phyloP scores from a whole-genome alignment of 2,113 vertebrate species.

The Cardinalis cardinalis region DNA sequence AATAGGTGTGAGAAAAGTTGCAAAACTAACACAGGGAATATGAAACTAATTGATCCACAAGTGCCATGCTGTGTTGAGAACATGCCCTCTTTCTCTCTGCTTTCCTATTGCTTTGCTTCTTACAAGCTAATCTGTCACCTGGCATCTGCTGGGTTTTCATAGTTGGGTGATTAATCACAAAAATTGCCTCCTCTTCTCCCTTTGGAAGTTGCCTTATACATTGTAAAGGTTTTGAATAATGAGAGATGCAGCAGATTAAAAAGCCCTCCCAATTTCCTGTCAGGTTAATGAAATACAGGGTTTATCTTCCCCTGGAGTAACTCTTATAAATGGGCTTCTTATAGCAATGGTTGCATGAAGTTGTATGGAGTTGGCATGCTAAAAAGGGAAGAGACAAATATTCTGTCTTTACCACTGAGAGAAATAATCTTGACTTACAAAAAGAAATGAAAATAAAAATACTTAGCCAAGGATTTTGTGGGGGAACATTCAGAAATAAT shows the following conservation, averaged over 20 bases:
- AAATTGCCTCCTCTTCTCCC: conserved; percentile 14
- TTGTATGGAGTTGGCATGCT: not conserved
- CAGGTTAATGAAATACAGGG: conserved; percentile 44
- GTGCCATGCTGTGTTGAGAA: not conserved
- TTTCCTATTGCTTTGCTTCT: not conserved
- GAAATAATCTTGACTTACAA: not conserved
- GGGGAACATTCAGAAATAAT: not conserved
- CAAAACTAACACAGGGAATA: not conserved
- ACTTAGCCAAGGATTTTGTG: not conserved
- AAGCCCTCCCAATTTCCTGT: conserved; percentile 31
- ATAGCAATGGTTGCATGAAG: not conserved
- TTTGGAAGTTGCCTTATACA: conserved; percentile 26
- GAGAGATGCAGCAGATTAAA: conserved; percentile 30
- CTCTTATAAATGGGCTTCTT: conserved; percentile 27
- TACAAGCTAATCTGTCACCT: conserved; percentile 21
- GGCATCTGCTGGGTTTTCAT: conserved; percentile 14
- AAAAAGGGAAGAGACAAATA: conserved; percentile 19
- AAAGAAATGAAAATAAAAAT: conserved; percentile 6
- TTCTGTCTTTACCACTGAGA: not conserved
- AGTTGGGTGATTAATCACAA: conserved; percentile 48
- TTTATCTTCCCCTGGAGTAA: conserved; percentile 38
- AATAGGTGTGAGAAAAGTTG: not conserved
- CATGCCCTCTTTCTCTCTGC: not conserved
- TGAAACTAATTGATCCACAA: not conserved
- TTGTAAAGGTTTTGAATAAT: conserved; percentile 39